These are phyloP conservation scores for Amblyraja radiata DNA, from an alignment of 2,797 vertebrate species.

Conservation along the genomic window DNA sequence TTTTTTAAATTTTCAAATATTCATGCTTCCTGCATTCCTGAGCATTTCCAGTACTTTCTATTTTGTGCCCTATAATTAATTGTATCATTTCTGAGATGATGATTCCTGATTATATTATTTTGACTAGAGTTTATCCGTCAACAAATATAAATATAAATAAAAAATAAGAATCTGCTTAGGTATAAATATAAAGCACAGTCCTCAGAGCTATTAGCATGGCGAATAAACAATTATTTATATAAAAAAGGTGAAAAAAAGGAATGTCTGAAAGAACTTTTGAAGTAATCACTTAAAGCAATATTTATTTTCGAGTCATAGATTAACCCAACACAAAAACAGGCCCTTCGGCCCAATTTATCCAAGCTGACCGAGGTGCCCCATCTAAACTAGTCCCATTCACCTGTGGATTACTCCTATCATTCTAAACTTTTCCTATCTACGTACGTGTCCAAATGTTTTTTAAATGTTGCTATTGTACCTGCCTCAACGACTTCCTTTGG, in stretches of 20 bases:
- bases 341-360: no score
- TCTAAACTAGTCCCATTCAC: no score
- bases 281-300: background rate
- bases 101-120: background rate
- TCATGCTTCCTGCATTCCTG: no score
- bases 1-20: no score
- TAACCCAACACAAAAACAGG: no score
- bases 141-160: background rate
- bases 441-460: no score
- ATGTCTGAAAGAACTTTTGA: background rate
- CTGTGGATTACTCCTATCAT: no score
- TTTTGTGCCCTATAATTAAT: background rate
- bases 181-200: background rate
- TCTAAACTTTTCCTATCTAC: no score
- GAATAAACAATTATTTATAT: background rate
- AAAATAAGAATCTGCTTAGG: background rate
- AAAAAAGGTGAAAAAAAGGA: background rate
- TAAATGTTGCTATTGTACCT: no score
- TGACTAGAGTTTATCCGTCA: background rate
- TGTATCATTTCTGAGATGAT: background rate
- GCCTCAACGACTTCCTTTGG: no score
- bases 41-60: no score
- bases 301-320: background rate
- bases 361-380: no score
- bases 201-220: background rate